Percentiles rank a stretch among this genome's conserved stretches.
Conservation (phyloP, 2,797 vertebrate species). For the Acanthis flammea region DNA sequence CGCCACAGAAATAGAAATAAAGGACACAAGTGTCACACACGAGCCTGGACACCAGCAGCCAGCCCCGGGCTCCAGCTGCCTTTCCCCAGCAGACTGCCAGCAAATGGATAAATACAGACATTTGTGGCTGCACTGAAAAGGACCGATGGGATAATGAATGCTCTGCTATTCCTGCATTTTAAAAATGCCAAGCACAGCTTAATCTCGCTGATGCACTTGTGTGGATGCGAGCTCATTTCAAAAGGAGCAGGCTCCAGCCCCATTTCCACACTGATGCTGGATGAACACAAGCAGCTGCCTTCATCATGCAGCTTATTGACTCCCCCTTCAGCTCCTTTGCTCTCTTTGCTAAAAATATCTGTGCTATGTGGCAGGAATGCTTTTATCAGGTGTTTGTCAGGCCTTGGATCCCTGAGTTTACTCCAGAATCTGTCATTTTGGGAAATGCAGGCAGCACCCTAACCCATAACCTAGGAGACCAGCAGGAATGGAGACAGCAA, state of each 20-base stretch:
- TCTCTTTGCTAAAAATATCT: not conserved
- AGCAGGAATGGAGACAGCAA: not conserved
- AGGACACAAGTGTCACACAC: not conserved
- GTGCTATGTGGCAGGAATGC: not conserved
- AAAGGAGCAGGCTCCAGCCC: not conserved
- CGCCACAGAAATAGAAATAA: slow-evolving; percentile 12
- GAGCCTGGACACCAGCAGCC: not conserved
- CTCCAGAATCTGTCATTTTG: not conserved
- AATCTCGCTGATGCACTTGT: not conserved
- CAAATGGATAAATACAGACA: not conserved
- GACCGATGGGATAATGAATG: not conserved
- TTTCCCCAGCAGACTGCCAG: not conserved
- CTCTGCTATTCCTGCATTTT: not conserved
- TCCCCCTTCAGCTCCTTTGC: not conserved
- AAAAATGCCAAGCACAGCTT: not conserved
- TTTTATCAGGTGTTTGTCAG: not conserved
- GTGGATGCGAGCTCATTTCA: not conserved
- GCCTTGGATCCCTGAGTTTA: not conserved
- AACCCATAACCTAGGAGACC: not conserved
- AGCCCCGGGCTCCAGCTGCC: not conserved
- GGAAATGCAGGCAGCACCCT: not conserved
- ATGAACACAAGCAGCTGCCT: not conserved
- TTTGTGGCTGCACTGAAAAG: not conserved
- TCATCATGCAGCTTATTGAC: not conserved
- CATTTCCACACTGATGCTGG: not conserved